These are phyloP conservation scores for Lepeophtheirus nordmannii DNA, from an alignment of 2,888 invertebrate species.

Conservation along the genomic window DNA sequence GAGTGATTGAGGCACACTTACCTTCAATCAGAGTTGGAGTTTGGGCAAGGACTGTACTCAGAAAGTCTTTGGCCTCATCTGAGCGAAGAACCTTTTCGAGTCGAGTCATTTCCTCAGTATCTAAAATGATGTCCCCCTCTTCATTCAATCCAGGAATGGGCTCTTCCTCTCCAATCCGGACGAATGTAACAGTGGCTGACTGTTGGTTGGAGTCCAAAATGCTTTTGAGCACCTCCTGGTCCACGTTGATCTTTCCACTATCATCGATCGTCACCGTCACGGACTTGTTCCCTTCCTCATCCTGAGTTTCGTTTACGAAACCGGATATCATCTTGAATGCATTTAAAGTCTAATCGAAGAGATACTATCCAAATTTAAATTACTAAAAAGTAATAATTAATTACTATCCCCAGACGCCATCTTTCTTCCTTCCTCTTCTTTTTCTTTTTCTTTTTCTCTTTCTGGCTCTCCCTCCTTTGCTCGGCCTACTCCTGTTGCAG, in stretches of 20 bases:
- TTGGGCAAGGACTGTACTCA: slow-evolving; percentile 35
- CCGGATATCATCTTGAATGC: background rate
- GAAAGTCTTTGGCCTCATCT: slow-evolving; percentile 41
- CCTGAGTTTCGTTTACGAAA: background rate
- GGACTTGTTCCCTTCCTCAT: slow-evolving; percentile 8
- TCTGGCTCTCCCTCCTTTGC: no score
- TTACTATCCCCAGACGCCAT: no score
- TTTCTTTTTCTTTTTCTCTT: no score
- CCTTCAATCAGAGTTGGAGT: background rate
- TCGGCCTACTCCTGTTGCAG: no score
- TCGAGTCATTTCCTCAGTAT: slow-evolving; percentile 40
- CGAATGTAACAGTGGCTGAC: slow-evolving; percentile 21
- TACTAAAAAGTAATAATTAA: no score
- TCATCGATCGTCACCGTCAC: slow-evolving; percentile 19
- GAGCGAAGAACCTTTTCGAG: slow-evolving; percentile 41
- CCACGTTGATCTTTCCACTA: slow-evolving; percentile 12
- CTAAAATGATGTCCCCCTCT: slow-evolving; percentile 30
- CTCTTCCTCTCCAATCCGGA: slow-evolving; percentile 7
- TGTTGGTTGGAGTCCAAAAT: slow-evolving; percentile 21
- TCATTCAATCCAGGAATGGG: background rate
- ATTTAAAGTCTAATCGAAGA: no score
- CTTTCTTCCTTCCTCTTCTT: no score
- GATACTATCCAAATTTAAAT: no score
- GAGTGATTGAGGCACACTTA: background rate
- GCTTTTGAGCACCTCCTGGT: slow-evolving; percentile 7